These are phyloP conservation scores for Hippopotamyrus pictus DNA, from an alignment of 2,797 vertebrate species.

Conservation along the genomic window DNA sequence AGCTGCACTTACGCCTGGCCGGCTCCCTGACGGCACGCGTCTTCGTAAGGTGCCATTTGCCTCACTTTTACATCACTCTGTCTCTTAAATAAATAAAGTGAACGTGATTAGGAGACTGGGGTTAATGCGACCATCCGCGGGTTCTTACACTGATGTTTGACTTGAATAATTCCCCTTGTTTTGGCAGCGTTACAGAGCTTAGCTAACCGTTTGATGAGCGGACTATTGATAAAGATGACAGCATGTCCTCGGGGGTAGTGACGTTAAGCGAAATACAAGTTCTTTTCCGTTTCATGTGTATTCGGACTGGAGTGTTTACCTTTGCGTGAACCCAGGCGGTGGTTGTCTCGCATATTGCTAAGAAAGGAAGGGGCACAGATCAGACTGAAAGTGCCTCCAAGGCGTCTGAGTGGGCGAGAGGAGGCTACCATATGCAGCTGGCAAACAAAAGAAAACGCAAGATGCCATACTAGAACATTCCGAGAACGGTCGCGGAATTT, in stretches of 20 bases:
- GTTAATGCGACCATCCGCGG: not conserved
- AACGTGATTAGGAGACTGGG: not conserved
- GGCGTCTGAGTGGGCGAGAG: not conserved
- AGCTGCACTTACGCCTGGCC: not conserved
- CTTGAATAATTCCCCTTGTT: not conserved
- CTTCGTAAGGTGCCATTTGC: not conserved
- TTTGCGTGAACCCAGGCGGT: not conserved
- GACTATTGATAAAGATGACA: not conserved
- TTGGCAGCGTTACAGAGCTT: not conserved
- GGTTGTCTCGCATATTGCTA: not conserved
- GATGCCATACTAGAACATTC: not conserved
- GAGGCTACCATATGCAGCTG: not conserved
- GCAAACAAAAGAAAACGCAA: not conserved
- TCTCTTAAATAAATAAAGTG: not conserved
- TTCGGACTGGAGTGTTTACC: not conserved
- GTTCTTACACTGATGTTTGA: not conserved
- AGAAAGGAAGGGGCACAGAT: not conserved
- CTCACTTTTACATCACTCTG: not conserved
- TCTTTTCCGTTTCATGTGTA: not conserved
- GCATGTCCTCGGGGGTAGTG: not conserved
- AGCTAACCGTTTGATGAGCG: not conserved
- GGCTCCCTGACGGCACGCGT: not conserved
- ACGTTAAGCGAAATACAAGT: not conserved
- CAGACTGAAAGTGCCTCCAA: not conserved
- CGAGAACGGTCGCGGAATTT: not conserved